These are phyloP conservation scores for Leptarthrus brevirostris DNA, from an alignment of 2,888 invertebrate genomes.

Conservation along the genomic window DNA sequence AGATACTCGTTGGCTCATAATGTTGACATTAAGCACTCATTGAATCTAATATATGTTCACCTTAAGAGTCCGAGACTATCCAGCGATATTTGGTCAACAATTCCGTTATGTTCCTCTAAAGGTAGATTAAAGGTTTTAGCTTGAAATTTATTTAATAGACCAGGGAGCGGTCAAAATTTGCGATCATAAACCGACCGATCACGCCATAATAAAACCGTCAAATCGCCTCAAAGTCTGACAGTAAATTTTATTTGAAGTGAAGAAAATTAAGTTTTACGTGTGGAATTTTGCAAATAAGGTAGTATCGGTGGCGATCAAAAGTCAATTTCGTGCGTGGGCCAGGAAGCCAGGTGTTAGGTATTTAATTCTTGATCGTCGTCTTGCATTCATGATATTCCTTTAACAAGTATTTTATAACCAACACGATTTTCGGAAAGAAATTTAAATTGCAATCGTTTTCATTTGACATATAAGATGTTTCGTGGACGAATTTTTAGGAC, in stretches of 20 bases:
- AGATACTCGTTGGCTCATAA: not conserved
- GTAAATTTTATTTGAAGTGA: not conserved
- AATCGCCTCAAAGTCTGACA: not conserved
- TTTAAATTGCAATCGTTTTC: too few species aligned
- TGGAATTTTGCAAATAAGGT: not conserved
- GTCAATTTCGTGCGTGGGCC: too few species aligned
- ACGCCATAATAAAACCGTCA: not conserved
- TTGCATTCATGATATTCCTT: too few species aligned
- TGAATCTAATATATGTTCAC: slow-evolving; percentile 1
- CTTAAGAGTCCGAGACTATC: not conserved
- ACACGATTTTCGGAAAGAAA: too few species aligned
- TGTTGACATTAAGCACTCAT: not conserved
- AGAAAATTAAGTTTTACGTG: not conserved
- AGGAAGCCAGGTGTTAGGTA: not conserved
- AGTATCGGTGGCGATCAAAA: not conserved
- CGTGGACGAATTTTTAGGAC: too few species aligned
- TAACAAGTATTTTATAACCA: too few species aligned
- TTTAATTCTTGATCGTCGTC: not conserved
- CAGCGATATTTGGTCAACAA: not conserved
- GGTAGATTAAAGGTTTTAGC: not conserved
- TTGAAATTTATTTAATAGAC: not conserved
- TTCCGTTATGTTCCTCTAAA: not conserved
- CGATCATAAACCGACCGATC: not conserved
- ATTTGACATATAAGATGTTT: too few species aligned
- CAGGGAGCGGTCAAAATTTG: not conserved